phyloP scores from a whole-genome alignment of 2,888 invertebrate genomes.

The Epiblema foenella region DNA sequence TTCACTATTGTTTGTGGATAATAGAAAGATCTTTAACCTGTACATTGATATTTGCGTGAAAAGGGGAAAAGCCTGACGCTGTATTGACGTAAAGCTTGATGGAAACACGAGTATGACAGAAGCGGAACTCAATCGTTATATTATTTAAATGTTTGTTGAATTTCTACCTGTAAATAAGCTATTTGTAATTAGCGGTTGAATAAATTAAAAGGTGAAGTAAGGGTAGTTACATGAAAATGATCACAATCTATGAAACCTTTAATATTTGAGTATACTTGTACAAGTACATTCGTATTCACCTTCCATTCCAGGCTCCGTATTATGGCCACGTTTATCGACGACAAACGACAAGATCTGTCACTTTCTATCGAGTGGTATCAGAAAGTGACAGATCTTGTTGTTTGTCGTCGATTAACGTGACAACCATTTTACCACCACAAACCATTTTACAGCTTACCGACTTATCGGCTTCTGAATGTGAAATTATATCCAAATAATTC shows the following conservation, averaged over 20 bases:
- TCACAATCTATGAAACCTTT: not conserved
- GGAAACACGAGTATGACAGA: not conserved
- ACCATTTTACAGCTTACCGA: not conserved
- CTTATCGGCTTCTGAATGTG: too few relatives aligned
- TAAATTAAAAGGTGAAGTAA: not conserved
- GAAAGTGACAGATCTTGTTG: too few relatives aligned
- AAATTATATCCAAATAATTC: not conserved
- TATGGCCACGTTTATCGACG: too few relatives aligned
- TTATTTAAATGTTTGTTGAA: not conserved
- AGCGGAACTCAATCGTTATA: not conserved
- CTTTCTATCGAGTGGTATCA: too few relatives aligned
- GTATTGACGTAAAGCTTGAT: not conserved
- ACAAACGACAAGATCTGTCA: too few relatives aligned
- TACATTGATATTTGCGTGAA: not conserved
- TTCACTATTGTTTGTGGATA: constrained; percentile 12
- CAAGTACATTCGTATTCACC: not conserved
- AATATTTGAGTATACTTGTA: not conserved
- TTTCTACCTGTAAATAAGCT: not conserved
- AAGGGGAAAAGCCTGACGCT: not conserved
- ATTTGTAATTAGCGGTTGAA: not conserved
- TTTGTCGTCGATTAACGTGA: too few relatives aligned
- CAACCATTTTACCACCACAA: not conserved
- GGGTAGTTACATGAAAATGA: not conserved
- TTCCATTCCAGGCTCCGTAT: not conserved
- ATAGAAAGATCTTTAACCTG: constrained; percentile 15